These are phyloP conservation scores for Megaustenia siamemsis DNA, from an alignment of 2,888 invertebrate species.

Conservation along the genomic window DNA sequence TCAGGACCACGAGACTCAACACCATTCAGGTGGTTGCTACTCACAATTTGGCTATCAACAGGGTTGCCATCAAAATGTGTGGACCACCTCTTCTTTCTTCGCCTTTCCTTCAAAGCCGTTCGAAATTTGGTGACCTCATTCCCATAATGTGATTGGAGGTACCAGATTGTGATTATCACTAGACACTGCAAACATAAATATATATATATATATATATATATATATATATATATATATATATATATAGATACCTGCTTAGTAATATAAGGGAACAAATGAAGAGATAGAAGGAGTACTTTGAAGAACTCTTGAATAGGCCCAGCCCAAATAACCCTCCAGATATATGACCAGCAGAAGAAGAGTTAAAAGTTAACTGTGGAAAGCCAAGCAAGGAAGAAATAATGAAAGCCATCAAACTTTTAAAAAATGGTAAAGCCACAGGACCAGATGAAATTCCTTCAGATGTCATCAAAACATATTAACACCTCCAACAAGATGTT, in stretches of 20 bases:
- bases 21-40: too few relatives aligned
- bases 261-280: background rate
- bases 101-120: background rate
- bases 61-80: background rate
- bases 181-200: background rate
- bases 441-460: too few relatives aligned
- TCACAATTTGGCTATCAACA: background rate
- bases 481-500: too few relatives aligned
- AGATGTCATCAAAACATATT: too few relatives aligned
- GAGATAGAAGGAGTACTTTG: too few relatives aligned
- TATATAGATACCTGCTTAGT: background rate
- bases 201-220: constrained; percentile 18
- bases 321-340: too few relatives aligned
- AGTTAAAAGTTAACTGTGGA: too few relatives aligned
- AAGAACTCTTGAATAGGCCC: too few relatives aligned
- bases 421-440: too few relatives aligned
- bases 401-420: too few relatives aligned
- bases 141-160: background rate
- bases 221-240: constrained; percentile 23
- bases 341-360: too few relatives aligned
- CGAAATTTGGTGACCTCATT: constrained; percentile 15
- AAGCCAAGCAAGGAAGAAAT: too few relatives aligned
- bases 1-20: background rate
- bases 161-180: background rate
- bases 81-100: background rate